Percentiles rank a stretch among this genome's conserved stretches.
Conservation (phyloP, 2,113 vertebrate genomes). For the Parus major region DNA sequence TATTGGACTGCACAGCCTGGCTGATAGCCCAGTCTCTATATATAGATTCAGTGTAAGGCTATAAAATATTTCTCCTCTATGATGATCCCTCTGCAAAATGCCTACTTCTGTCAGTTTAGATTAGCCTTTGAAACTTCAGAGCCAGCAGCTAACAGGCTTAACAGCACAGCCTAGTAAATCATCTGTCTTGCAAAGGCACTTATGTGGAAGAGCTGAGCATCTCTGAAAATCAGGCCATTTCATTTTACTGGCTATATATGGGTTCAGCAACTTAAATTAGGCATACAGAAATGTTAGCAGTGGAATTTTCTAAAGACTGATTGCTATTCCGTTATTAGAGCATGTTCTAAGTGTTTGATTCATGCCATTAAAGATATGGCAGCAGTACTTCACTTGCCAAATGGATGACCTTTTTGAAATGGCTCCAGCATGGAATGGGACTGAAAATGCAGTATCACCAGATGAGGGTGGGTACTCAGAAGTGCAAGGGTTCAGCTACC, state of each 20-base stretch:
- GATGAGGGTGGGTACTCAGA: rapidly evolving
- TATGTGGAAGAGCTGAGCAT: not conserved
- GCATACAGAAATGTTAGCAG: not conserved
- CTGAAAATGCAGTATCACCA: not conserved
- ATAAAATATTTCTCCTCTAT: not conserved
- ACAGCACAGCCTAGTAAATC: constrained; percentile 31
- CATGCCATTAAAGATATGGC: not conserved
- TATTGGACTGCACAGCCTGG: not conserved
- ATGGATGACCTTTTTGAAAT: not conserved
- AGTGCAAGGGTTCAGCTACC: not conserved
- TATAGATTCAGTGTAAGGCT: not conserved
- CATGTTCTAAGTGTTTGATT: not conserved
- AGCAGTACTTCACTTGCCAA: not conserved
- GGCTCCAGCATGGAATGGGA: not conserved
- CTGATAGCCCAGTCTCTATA: not conserved
- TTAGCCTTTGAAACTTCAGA: constrained; percentile 31
- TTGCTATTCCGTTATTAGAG: not conserved
- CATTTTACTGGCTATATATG: not conserved
- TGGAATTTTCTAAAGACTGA: constrained; percentile 10
- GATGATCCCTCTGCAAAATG: not conserved
- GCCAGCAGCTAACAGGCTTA: constrained; percentile 29
- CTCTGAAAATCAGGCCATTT: constrained; percentile 35
- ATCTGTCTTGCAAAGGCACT: constrained; percentile 22
- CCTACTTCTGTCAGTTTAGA: constrained; percentile 22
- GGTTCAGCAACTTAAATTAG: constrained; percentile 3